phyloP scores from a whole-genome alignment of 1,140 invertebrate species.

The Drosophila littoralis region DNA sequence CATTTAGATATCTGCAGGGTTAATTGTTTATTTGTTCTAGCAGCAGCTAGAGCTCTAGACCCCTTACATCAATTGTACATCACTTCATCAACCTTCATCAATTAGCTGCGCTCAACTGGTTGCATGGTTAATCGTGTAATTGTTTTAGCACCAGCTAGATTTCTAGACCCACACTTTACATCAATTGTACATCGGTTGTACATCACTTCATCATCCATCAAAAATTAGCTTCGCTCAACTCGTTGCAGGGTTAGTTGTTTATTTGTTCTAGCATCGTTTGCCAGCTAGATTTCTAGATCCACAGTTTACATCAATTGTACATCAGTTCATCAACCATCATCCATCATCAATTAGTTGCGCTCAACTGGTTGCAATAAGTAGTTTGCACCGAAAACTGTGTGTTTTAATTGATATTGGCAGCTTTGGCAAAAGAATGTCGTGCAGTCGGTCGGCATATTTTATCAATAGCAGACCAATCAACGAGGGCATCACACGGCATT shows the following conservation, averaged over 20 bases:
- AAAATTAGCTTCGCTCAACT: constrained; percentile 19
- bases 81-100: constrained; percentile 1
- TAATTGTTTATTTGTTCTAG: constrained; percentile 2
- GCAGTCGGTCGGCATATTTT: constrained; percentile 20
- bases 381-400: constrained; percentile 39
- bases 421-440: background rate
- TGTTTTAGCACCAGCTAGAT: too few species aligned
- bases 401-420: constrained; percentile 9
- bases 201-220: constrained; percentile 5
- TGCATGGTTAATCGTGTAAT: background rate
- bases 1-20: background rate
- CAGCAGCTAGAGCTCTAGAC: too few species aligned
- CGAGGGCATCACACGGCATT: constrained; percentile 25
- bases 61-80: constrained; percentile 3
- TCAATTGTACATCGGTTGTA: constrained; percentile 8
- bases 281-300: background rate
- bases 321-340: constrained; percentile 6
- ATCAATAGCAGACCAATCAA: constrained; percentile 19
- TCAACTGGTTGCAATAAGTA: constrained; percentile 19
- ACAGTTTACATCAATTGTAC: constrained; percentile 3
- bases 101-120: constrained; percentile 11
- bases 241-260: background rate
- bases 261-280: background rate
- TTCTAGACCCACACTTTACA: background rate
- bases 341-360: constrained; percentile 20